These are phyloP conservation scores for Patella pellucida DNA, from an alignment of 2,888 invertebrate genomes.

Conservation along the genomic window DNA sequence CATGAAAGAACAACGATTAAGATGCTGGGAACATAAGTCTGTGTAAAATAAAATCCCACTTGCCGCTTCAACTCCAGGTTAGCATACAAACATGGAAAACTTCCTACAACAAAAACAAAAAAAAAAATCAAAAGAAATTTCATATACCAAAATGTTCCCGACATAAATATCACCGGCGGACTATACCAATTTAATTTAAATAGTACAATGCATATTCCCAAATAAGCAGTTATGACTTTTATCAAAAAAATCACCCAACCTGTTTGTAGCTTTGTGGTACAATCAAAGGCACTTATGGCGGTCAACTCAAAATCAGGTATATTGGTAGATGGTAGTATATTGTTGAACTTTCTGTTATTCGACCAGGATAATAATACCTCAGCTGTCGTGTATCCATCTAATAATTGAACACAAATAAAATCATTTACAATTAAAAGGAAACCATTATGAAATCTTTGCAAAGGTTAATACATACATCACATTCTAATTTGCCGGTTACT, in stretches of 20 bases:
- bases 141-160: too few species aligned
- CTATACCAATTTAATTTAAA: neutral
- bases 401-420: neutral
- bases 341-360: slow-evolving; percentile 8
- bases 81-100: slow-evolving; percentile 30
- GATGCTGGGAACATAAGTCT: slow-evolving; percentile 37
- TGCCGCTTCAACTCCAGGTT: slow-evolving; percentile 30
- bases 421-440: too few species aligned
- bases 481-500: too few species aligned
- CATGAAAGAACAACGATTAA: slow-evolving; percentile 38
- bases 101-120: slow-evolving; percentile 16
- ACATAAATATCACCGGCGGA: neutral
- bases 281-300: slow-evolving; percentile 15
- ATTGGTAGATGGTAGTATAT: slow-evolving; percentile 21
- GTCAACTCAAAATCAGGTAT: slow-evolving; percentile 22
- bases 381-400: slow-evolving; percentile 24
- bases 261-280: slow-evolving; percentile 19
- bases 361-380: slow-evolving; percentile 22
- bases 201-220: neutral
- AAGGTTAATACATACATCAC: too few species aligned
- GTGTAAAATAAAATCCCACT: slow-evolving; percentile 33
- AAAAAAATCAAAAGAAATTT: too few species aligned
- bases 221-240: neutral
- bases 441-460: too few species aligned
- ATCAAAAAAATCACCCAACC: neutral